Conservation (phyloP, 2,888 invertebrate genomes). For the Molorchus minor region DNA sequence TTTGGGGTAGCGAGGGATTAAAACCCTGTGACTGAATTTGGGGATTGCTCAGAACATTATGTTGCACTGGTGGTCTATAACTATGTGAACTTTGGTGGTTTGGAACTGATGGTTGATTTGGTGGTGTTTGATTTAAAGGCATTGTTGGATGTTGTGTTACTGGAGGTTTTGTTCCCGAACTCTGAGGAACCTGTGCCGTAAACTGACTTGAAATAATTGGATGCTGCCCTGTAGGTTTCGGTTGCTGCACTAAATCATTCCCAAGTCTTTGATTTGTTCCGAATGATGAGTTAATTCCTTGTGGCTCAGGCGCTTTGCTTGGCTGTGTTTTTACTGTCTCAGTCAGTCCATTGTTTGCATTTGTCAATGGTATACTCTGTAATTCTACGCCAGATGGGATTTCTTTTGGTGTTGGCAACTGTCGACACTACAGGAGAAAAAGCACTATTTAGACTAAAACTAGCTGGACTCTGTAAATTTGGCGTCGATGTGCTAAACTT, state of each 20-base stretch:
- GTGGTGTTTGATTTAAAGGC: slow-evolving; percentile 9
- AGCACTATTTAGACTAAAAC: slow-evolving; percentile 33
- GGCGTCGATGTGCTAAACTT: slow-evolving; percentile 55
- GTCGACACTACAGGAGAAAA: slow-evolving; percentile 36
- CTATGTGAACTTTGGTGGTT: slow-evolving; percentile 3
- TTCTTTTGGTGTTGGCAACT: slow-evolving; percentile 1
- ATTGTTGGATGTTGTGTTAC: slow-evolving; percentile 8
- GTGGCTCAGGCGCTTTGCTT: too few relatives aligned
- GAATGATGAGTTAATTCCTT: too few relatives aligned
- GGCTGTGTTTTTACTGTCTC: background rate
- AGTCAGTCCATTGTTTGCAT: background rate
- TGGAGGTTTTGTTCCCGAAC: background rate
- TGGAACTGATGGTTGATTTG: slow-evolving; percentile 6
- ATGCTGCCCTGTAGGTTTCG: slow-evolving; percentile 1
- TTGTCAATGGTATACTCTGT: slow-evolving; percentile 16
- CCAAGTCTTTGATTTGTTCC: too few relatives aligned
- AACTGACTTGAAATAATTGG: slow-evolving; percentile 13
- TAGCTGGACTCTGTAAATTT: slow-evolving; percentile 35
- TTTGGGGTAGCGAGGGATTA: background rate
- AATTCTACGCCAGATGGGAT: slow-evolving; percentile 5
- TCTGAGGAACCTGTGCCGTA: background rate
- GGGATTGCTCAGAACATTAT: slow-evolving; percentile 9
- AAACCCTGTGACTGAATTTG: slow-evolving; percentile 11
- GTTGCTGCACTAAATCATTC: background rate
- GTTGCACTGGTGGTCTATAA: slow-evolving; percentile 9